phyloP scores from a whole-genome alignment of 2,113 vertebrate genomes.

The Catagonus wagneri region DNA sequence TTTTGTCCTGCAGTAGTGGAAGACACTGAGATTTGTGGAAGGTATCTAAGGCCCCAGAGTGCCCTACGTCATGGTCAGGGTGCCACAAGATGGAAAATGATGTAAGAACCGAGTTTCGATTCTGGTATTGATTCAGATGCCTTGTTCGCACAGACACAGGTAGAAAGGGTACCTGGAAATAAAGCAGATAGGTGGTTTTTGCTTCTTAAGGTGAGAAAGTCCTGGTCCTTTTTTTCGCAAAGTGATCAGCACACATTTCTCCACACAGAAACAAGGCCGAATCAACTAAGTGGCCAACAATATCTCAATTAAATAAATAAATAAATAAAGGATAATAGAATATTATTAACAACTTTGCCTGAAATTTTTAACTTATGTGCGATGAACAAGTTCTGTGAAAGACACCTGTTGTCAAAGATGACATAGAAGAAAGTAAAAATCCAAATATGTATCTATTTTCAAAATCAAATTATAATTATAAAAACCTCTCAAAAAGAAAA shows the following conservation, averaged over 20 bases:
- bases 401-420: background rate
- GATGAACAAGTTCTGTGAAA: background rate
- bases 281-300: background rate
- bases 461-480: conserved; percentile 40
- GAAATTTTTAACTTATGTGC: background rate
- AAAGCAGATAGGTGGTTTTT: background rate
- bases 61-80: background rate
- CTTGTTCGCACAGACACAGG: background rate
- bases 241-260: background rate
- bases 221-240: background rate
- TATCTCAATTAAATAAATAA: background rate
- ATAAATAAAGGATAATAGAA: background rate
- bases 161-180: background rate
- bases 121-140: background rate
- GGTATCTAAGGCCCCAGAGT: background rate
- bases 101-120: background rate
- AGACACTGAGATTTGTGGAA: conserved; percentile 4
- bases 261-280: background rate
- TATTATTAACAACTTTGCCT: conserved; percentile 39
- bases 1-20: background rate
- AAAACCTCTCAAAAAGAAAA: background rate
- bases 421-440: conserved; percentile 39
- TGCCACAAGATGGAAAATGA: background rate
- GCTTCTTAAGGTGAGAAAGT: background rate
- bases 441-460: background rate